Evolutionary conservation across 1,140 invertebrate species (phyloP), one percentile per base, ranked within the genome.

Genomic region (Bombus terrestris): DNA sequence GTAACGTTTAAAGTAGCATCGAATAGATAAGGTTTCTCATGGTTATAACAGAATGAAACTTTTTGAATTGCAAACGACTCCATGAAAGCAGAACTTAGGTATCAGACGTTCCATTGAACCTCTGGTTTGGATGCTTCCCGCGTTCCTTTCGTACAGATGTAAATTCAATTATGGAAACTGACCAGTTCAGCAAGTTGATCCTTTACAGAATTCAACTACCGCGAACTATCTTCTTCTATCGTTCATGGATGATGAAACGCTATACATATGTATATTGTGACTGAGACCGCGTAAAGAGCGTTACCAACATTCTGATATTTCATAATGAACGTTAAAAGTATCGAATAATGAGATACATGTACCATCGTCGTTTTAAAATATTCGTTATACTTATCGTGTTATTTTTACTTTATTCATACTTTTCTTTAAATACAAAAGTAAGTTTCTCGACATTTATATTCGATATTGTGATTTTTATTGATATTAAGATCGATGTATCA

Each of bases 111-210:
- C 47, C 47, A 53, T 53, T 53, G 47, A 53, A 53, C 18, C 47
- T 22, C 18, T 53, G 47, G 47, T 53, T 53, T 53, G 18, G 47
- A 53, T 53, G 47, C 47, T 53, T 53, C 18, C 47, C 47, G 47
- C 47, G 18, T 53, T 41, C 35, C 74, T 57, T 41, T 28, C 32
- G 12, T 53, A 53, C 59, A 39, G 64, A 68, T 86, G 64, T 43
- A 86, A 74, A 62, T 85, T 47, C 39, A 78, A 47, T 88, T 81
- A 88, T 85, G 86, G 68, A 69, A 78, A 89, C 85, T 66, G 66
- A 81, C 66, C 12, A 39, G 57, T 43, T 71, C 78, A 85, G 79
- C 74, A 64, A 81, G 47, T 35, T 62, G 47, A 35, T 35, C 37
- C 76, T 64, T 25, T 9, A 6, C 13, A 10, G 22, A 43, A 77